Conservation (phyloP, 2,888 invertebrate genomes). For the Julus scanicus region DNA sequence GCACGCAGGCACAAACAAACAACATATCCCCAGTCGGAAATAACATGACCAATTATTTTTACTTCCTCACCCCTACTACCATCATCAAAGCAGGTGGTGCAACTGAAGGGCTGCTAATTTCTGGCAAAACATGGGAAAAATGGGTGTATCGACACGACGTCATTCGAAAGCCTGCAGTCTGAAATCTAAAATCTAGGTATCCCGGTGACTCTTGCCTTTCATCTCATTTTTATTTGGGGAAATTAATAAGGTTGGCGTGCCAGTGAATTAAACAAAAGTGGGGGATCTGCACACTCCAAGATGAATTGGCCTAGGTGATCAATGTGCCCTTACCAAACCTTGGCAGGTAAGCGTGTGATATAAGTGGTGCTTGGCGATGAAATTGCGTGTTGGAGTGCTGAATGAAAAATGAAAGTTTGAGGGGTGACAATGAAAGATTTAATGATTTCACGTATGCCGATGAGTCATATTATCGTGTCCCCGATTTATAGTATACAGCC, state of each 20-base stretch:
- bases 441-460: not conserved
- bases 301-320: slow-evolving; percentile 45
- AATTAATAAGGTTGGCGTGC: slow-evolving; percentile 29
- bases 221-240: not conserved
- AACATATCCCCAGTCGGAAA: not conserved
- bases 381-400: slow-evolving; percentile 10
- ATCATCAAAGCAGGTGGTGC: slow-evolving; percentile 1
- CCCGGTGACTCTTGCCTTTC: slow-evolving; percentile 3
- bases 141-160: not conserved
- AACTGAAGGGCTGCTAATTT: not conserved
- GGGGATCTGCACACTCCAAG: not conserved
- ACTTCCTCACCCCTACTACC: slow-evolving; percentile 19
- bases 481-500: not conserved
- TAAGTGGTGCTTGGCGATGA: not conserved
- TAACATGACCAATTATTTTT: slow-evolving; percentile 34
- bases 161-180: not conserved
- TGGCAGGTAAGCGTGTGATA: not conserved
- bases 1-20: slow-evolving; percentile 6
- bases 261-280: slow-evolving; percentile 7
- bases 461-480: slow-evolving; percentile 5
- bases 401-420: not conserved
- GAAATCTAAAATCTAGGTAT: not conserved
- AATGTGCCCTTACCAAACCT: not conserved
- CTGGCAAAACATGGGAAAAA: not conserved
- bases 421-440: slow-evolving; percentile 36